Conservation (phyloP, 2,113 vertebrate genomes). For the Dissostichus mawsoni region DNA sequence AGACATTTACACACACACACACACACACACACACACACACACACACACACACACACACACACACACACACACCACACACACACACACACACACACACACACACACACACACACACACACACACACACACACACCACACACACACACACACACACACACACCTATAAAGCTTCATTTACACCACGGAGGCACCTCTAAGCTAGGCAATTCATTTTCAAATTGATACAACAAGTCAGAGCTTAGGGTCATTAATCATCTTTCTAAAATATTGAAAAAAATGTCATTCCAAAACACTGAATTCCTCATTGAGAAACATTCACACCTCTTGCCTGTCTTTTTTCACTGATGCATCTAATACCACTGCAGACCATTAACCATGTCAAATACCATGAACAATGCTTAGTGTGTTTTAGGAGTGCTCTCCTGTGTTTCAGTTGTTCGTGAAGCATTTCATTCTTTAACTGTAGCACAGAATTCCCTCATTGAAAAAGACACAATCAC, state of each 20-base stretch:
- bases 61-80: no score
- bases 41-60: no score
- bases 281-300: not conserved
- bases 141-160: no score
- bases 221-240: not conserved
- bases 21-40: no score
- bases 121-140: no score
- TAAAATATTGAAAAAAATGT: conserved; percentile 3
- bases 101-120: no score
- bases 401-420: conserved; percentile 46
- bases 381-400: conserved; percentile 45
- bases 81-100: no score
- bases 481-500: conserved; percentile 57
- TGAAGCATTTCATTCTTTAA: conserved; percentile 59
- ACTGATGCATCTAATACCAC: conserved; percentile 40
- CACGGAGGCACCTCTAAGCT: no score
- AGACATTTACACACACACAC: conserved; percentile 8
- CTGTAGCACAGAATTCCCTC: conserved; percentile 46
- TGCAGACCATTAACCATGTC: conserved; percentile 42
- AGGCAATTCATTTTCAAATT: not conserved
- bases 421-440: conserved; percentile 53
- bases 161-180: no score
- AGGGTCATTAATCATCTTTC: not conserved
- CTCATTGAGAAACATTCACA: conserved; percentile 4
- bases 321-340: conserved; percentile 39